Evolutionary conservation across 1,140 invertebrate species (phyloP).

Genomic region (Euborellia annulipes): DNA sequence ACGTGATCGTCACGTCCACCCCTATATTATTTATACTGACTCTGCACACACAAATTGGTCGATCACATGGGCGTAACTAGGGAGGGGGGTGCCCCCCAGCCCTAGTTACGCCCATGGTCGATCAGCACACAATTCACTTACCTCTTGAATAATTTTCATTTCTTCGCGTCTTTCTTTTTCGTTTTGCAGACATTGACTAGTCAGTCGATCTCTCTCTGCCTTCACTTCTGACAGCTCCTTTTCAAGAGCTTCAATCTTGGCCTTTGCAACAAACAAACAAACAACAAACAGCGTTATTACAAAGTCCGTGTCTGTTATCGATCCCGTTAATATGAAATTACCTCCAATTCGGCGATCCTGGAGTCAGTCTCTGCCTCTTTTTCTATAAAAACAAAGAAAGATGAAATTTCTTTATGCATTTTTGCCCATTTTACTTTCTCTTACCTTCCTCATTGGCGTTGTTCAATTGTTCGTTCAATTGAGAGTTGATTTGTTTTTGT

Average conservation of each 20-base stretch:
- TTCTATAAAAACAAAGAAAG: slow-evolving; percentile 14
- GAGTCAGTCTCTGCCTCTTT: slow-evolving; percentile 20
- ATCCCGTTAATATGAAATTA: no score
- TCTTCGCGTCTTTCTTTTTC: slow-evolving; percentile 29
- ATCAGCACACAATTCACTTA: no score
- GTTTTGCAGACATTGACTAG: slow-evolving; percentile 22
- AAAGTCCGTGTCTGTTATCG: no score
- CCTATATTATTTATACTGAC: no score
- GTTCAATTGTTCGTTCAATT: not conserved
- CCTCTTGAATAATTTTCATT: slow-evolving; percentile 30
- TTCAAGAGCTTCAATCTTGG: slow-evolving; percentile 33
- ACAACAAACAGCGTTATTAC: no score
- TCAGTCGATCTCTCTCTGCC: slow-evolving; percentile 28
- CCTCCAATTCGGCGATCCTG: slow-evolving; percentile 29
- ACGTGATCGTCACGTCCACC: no score
- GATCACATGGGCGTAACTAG: no score
- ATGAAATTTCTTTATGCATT: not conserved
- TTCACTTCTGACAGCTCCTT: slow-evolving; percentile 27
- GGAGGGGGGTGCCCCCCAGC: no score
- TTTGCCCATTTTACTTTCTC: no score
- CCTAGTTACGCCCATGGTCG: no score
- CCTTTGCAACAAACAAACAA: slow-evolving; percentile 28
- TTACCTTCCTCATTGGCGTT: not conserved
- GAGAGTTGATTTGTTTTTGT: not conserved
- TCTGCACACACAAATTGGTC: no score